Base-by-base conservation (phyloP, 2,888 invertebrate genomes). In the Temnothorax unifasciatus region DNA sequence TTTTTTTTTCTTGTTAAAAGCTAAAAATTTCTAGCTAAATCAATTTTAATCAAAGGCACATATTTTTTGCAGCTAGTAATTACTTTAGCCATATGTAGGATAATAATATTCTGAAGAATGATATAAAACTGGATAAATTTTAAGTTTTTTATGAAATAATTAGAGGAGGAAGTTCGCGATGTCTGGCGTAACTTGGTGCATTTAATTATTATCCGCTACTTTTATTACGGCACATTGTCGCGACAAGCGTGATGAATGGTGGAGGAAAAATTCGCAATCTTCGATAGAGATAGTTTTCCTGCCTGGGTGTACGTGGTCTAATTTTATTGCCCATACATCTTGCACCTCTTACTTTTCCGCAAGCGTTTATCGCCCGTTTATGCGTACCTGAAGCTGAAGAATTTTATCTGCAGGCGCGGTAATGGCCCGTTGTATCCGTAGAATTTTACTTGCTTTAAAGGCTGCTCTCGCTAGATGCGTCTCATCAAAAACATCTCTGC, bases 311-410 rank as follows among this genome's bases (percentile, higher is more conserved):
- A 44, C n/a, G 29, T 59, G 74, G 57, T 44, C 44, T 74, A 74
- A 41, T 74, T 74, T 74, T 74, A 74, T 59, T 74, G n/a, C n/a
- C 44, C 74, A 38, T 74, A 47, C 29, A 29, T 61, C 74, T 44
- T 59, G n/a, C 29, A 18, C 25, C 15, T 73, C 57, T 73, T 59
- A 6, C 44, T 29, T 61, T 59, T 59, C 59, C 18, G 44, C n/a
- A 11, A n/a, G 13, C 59, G 29, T 74, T 74, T 59, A 74, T 29
- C 47, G n/a, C 74, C 29, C 44, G 47, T 47, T 74, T 74, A 59
- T 47, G 74, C 44, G 44, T 59, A 59, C 59, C 8, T 44, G 8
- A 50, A 44, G 44, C 41, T 11, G 59, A 59, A 59, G 44, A 44
- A 59, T 47, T 74, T 74, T 74, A 74, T 74, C 59, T 44, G 29